phyloP scores from a whole-genome alignment of 1,140 invertebrate species.

The Doryteuthis pealeii region DNA sequence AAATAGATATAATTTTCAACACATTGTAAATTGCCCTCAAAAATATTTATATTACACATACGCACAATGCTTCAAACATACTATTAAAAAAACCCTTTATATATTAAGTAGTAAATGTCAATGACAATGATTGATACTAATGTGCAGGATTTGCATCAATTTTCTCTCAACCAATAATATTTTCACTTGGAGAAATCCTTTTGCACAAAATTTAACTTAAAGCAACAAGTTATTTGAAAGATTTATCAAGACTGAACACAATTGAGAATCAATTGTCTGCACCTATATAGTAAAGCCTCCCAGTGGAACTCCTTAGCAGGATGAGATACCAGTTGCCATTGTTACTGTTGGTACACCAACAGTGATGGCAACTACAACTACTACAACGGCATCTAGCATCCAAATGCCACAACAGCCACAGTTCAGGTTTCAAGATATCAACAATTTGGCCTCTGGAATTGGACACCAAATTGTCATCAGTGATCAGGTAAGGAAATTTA shows the following conservation, averaged over 20 bases:
- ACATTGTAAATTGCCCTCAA: too few species aligned
- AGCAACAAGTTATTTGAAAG: slow-evolving; percentile 55
- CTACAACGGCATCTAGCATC: slow-evolving; percentile 60
- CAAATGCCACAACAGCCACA: slow-evolving; percentile 47
- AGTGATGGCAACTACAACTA: slow-evolving; percentile 2
- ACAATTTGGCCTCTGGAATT: slow-evolving; percentile 77
- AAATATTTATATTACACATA: too few species aligned
- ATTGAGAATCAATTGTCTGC: slow-evolving; percentile 47
- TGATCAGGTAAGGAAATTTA: slow-evolving; percentile 63
- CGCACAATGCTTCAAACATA: too few species aligned
- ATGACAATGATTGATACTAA: too few species aligned
- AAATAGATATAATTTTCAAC: too few species aligned
- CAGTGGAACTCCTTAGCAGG: slow-evolving; percentile 6
- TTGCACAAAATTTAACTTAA: too few species aligned
- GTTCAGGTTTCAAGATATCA: slow-evolving; percentile 87
- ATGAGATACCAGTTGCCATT: neutral
- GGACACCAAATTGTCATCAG: slow-evolving; percentile 81
- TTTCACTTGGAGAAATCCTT: too few species aligned
- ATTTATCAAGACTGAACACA: slow-evolving; percentile 47
- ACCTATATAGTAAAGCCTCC: neutral
- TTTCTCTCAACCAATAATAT: too few species aligned
- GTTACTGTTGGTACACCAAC: slow-evolving; percentile 13
- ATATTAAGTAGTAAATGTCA: too few species aligned
- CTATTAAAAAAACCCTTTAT: too few species aligned
- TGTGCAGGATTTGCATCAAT: too few species aligned